A percentile compares a stretch with the other conserved stretches of the same genome.
Conservation (phyloP, 2,113 vertebrate species). For the Zapus hudsonius region DNA sequence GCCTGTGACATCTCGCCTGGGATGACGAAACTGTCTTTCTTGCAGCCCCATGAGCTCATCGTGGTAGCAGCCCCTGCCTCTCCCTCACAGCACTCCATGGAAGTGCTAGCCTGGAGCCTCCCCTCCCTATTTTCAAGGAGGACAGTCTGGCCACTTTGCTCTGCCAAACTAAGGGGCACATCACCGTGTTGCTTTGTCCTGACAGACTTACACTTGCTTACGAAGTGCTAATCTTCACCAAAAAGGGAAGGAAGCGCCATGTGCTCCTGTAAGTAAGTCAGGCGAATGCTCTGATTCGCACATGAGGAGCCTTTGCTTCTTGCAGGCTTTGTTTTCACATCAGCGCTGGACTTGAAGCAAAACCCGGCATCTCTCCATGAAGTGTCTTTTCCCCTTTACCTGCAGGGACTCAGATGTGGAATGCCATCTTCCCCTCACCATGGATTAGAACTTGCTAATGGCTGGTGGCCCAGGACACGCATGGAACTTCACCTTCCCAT, state of each 20-base stretch:
- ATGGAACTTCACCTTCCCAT: too few relatives aligned
- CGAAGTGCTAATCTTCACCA: slow-evolving; percentile 52
- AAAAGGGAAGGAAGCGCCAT: neutral
- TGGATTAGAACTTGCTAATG: rapidly evolving
- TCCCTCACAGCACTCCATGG: rapidly evolving
- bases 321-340: slow-evolving; percentile 44
- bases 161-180: neutral
- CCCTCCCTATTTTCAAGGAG: neutral
- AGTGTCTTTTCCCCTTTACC: neutral
- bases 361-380: neutral
- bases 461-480: neutral
- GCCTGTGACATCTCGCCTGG: neutral
- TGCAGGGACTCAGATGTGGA: neutral
- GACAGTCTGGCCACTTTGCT: neutral
- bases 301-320: neutral
- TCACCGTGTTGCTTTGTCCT: slow-evolving; percentile 30
- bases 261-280: slow-evolving; percentile 5
- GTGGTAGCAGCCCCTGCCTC: neutral
- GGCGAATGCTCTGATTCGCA: slow-evolving; percentile 23
- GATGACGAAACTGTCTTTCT: too few relatives aligned
- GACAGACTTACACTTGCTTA: slow-evolving; percentile 12
- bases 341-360: slow-evolving; percentile 6
- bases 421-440: rapidly evolving
- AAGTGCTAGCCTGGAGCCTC: neutral
- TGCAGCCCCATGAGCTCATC: neutral